Base-by-base conservation (phyloP, 2,888 invertebrate species). In the Drosophila histrio region DNA sequence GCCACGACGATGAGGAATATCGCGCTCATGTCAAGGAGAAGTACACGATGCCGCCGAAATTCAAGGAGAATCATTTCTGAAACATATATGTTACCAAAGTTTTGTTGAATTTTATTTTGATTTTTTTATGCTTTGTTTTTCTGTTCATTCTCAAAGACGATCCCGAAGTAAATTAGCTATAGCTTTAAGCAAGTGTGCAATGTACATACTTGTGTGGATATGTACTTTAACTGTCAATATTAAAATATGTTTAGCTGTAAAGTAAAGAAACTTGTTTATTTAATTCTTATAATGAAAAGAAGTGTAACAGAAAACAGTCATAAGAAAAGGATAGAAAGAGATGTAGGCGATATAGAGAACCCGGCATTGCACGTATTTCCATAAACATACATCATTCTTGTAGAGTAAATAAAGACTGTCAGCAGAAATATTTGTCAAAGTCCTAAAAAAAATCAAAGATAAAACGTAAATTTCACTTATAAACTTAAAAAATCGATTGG, bases 1-100 rank as follows among this genome's bases (percentile, higher is more conserved):
- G 94, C 72, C 96, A 95, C 89, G 94, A 94, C 82, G 94, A 94
- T 74, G 94, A 94, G 87, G 94, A 93, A 22, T 94, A 91, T 77
- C 89, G 90, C 0, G 59, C 58, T 0, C 92, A 92, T 72, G 70
- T 57, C 21, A 90, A 89, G 54, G 79, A 89, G 28, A 72, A 87
- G 0, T 92, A 90, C 52, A 77, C 79, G 9, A 87, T 81, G 34
- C 89, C 91, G 13, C 89, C 91, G 26, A 89, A 87, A 54, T 89
- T 91, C 30, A 91, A 90, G 47, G 91, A 91, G 43, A 85, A 91
- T 71, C 91, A 91, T 22, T 72, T 72, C 19, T 72, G 50, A 57
- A 9, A 6, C 15, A 13, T 6, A n/a, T 30, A 0, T 2, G 1
- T 22, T 21, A 17, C 17, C 17, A 21, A 3, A 46, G 36, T 56